Evolutionary conservation across 2,797 vertebrate species (phyloP), one percentile per base, ranked within the genome.

Genomic region (Toxotes lorentzi): DNA sequence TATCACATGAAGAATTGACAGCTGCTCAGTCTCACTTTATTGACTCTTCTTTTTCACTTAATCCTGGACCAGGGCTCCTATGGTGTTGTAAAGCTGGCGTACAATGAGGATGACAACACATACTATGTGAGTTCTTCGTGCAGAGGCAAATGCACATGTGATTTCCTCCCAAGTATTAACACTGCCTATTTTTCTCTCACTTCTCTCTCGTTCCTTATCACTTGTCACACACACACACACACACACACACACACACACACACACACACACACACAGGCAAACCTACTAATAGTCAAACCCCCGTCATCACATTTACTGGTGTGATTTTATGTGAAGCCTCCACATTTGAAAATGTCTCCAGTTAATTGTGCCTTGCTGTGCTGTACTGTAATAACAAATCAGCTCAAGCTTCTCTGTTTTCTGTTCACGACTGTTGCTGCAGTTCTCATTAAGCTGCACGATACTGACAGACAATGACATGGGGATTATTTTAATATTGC

Each of bases 61-160:
- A 79, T 83, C 74, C 69, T 70, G 75, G 16, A 89, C 3, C 76
- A 99, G 98, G 98, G 98, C 90, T 99, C 98, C 86, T 99, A 99
- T 0, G 98, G 98, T 3, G 98, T 99, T 78, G 98, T 99, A 91
- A 99, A 99, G 93, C 93, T 99, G 94, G 98, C 98, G n/a, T 99
- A 99, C 94, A 99, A 99, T 0, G 98, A 99, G 91, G 96, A 99
- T 0, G 97, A 99, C 92, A 99, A 98, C 93, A 99, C 96, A 17
- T 99, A 99, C 93, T 99, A 99, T 85, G 98, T 99, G 93, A 97
- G 98, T 97, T 81, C 48, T 19, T 57, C 14, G 12, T 24, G 10
- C 58, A 16, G 54, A 48, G 38, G 34, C 24, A 24, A 23, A 62
- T 45, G 61, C 73, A 87, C 57, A 81, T 80, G 76, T n/a, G 30